Evolutionary conservation across 2,797 vertebrate species (phyloP), one percentile per base, ranked within the genome.

Genomic region (Lagorchestes hirsutus): DNA sequence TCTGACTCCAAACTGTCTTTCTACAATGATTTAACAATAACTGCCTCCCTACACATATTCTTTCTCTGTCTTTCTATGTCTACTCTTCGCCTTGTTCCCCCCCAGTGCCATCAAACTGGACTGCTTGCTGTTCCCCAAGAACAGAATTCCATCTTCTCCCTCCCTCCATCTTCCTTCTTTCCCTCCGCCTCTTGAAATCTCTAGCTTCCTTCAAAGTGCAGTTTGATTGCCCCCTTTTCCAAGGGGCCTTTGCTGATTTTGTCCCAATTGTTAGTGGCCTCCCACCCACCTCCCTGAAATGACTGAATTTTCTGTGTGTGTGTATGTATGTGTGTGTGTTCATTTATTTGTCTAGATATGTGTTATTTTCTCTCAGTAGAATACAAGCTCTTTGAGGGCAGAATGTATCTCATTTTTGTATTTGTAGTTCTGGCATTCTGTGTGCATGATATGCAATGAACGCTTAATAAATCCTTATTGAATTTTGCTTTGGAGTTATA

Each of bases 61-160:
- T n/a, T 0, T 1, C 13, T 82, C 74, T 82, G 12, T n/a, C 5
- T 9, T 5, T 40, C 9, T 24, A 5, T 82, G 40, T 87, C 3
- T 50, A 8, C 4, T 8, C 40, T 2, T n/a, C 5, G 14, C 34
- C 31, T n/a, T 13, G 0, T 1, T 18, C 5, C 16, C 2, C 16
- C 62, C 5, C 34, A 59, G 22, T 31, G 4, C 31, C 59, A 31
- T 59, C 58, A 67, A 62, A 74, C 34, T 74, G 62, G 34, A 74
- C 62, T 40, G 5, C 62, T 40, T 67, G 62, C 34, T 67, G 1
- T 82, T 46, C 12, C 12, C 31, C 22, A 82, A 46, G 6, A 18
- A 82, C 31, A 24, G 22, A 40, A 82, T 46, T 82, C 67, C n/a
- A 40, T 82, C 18, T 24, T 18, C 9, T 46, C 6, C 67, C 8